Percentiles rank a stretch among this genome's conserved stretches.
These are phyloP conservation scores for Drosophila nannoptera DNA, from an alignment of 1,140 invertebrate species.

Conservation along the genomic window DNA sequence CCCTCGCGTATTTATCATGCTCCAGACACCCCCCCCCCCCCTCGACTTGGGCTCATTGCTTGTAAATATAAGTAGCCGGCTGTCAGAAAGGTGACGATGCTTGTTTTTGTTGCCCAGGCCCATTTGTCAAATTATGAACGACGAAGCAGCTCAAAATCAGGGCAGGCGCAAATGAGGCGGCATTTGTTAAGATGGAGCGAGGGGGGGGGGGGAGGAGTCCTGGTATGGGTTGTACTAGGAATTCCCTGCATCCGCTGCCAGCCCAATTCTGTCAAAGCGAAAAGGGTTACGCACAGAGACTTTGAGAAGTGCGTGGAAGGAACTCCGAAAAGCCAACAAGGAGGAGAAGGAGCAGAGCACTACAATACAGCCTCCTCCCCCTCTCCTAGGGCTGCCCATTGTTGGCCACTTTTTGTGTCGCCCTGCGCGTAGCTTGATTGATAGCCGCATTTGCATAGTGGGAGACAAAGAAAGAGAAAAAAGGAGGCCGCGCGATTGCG, in stretches of 20 bases:
- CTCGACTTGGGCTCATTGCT: not conserved
- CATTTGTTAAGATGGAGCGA: slow-evolving; percentile 54
- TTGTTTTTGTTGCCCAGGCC: slow-evolving; percentile 29
- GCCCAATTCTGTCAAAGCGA: slow-evolving; percentile 48
- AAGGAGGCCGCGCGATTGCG: slow-evolving; percentile 1
- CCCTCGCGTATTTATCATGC: slow-evolving; percentile 34
- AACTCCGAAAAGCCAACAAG: slow-evolving; percentile 29
- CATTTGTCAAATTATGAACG: slow-evolving; percentile 72
- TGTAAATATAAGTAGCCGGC: slow-evolving; percentile 28
- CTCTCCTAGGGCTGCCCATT: slow-evolving; percentile 25
- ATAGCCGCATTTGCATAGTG: slow-evolving; percentile 69
- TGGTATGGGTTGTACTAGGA: not conserved
- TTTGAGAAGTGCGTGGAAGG: slow-evolving; percentile 36
- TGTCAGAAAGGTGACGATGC: slow-evolving; percentile 73
- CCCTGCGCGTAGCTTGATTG: slow-evolving; percentile 54
- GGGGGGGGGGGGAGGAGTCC: not conserved
- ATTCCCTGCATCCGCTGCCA: slow-evolving; percentile 7
- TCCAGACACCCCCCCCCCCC: not conserved
- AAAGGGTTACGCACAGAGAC: slow-evolving; percentile 22
- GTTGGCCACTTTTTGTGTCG: slow-evolving; percentile 22
- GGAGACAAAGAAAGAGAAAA: slow-evolving; percentile 16
- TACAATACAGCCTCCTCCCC: no score
- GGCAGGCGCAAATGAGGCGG: slow-evolving; percentile 68
- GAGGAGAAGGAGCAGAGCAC: no score
- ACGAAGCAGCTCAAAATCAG: slow-evolving; percentile 56